These are phyloP conservation scores for Pogonocichla stellata DNA, from an alignment of 2,113 vertebrate species.

Conservation along the genomic window DNA sequence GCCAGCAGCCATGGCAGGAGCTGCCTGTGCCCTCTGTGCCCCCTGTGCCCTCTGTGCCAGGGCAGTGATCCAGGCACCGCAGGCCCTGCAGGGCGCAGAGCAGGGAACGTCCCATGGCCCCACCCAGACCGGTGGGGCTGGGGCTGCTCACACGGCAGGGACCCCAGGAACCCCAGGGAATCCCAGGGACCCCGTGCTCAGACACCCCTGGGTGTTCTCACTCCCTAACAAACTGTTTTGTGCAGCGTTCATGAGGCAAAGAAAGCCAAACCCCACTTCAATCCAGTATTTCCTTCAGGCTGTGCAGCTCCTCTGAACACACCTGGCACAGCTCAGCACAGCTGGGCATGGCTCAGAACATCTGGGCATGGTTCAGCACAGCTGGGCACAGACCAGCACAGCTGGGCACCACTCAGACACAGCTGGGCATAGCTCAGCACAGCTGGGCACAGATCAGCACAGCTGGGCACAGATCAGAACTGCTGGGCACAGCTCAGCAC, in stretches of 20 bases:
- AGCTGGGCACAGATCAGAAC: too few species aligned
- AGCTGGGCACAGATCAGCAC: too few species aligned
- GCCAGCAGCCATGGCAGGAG: rapidly evolving
- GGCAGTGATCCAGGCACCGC: rapidly evolving
- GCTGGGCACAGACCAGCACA: too few species aligned
- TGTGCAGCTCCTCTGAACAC: background rate
- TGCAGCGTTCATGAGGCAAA: too few species aligned
- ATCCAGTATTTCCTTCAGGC: rapidly evolving
- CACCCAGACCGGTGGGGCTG: rapidly evolving
- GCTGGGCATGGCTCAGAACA: background rate
- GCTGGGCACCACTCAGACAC: too few species aligned
- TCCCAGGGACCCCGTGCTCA: rapidly evolving
- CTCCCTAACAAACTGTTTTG: background rate
- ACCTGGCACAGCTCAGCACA: rapidly evolving
- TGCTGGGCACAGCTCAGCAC: too few species aligned
- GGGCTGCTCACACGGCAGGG: background rate
- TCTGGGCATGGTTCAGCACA: too few species aligned
- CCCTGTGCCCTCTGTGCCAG: background rate
- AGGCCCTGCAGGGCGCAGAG: background rate
- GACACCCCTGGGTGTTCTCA: background rate
- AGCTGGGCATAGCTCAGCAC: too few species aligned
- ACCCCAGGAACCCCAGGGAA: too few species aligned
- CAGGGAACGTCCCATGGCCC: too few species aligned
- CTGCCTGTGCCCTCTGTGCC: too few species aligned
- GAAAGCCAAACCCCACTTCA: background rate